These are phyloP conservation scores for Amiota communis DNA, from an alignment of 2,888 invertebrate genomes.

Conservation along the genomic window DNA sequence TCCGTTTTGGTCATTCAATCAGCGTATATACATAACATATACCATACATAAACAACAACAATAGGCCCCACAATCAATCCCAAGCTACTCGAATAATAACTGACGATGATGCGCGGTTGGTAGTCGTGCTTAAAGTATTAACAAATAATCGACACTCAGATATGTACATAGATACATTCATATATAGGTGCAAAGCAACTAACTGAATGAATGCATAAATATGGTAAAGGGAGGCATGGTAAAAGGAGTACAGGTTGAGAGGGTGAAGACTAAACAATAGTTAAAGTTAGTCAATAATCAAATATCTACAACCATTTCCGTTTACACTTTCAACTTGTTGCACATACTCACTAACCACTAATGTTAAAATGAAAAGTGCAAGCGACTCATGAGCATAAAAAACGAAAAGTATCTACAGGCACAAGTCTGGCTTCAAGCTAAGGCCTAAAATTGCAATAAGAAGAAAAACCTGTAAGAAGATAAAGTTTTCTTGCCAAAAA, in stretches of 20 bases:
- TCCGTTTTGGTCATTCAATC: too few relatives aligned
- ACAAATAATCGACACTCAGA: neutral
- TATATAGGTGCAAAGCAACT: too few relatives aligned
- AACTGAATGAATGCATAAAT: too few relatives aligned
- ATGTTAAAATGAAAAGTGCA: constrained; percentile 13
- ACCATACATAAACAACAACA: too few relatives aligned
- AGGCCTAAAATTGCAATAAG: neutral
- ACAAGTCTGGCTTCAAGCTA: neutral
- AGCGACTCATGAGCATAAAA: neutral
- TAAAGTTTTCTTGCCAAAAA: constrained; percentile 6
- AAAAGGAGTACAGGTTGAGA: neutral
- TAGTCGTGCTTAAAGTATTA: neutral
- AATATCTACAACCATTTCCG: constrained; percentile 3
- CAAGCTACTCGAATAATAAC: too few relatives aligned
- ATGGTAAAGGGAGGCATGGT: neutral
- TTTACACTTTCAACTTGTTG: constrained; percentile 15
- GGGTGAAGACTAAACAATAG: too few relatives aligned
- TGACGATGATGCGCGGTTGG: neutral
- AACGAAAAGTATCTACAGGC: neutral
- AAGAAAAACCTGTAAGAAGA: neutral
- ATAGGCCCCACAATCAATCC: too few relatives aligned
- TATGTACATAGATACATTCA: too few relatives aligned
- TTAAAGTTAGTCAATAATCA: too few relatives aligned
- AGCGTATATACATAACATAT: too few relatives aligned
- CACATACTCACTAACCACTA: neutral